Percentiles rank a stretch among this genome's conserved stretches.
These are phyloP conservation scores for Spilarctia lutea DNA, from an alignment of 2,888 invertebrate genomes.

Conservation along the genomic window DNA sequence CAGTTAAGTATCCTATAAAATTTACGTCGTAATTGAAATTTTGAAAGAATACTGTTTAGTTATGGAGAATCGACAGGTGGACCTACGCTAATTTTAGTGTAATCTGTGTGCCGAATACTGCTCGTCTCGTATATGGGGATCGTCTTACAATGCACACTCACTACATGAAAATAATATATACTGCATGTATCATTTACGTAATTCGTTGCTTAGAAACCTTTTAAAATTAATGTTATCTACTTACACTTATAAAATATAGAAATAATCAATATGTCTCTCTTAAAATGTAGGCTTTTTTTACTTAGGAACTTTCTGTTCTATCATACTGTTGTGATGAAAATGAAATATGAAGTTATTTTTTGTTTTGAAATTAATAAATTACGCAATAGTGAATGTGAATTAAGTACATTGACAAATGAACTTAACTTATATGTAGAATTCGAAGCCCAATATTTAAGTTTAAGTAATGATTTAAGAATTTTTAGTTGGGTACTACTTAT, in stretches of 20 bases:
- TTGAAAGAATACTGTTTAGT: constrained; percentile 48
- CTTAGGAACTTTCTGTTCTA: constrained; percentile 84
- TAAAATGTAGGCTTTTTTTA: constrained; percentile 72
- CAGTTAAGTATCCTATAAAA: constrained; percentile 32
- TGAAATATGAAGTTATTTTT: constrained; percentile 8
- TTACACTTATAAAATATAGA: constrained; percentile 75
- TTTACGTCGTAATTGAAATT: constrained; percentile 33
- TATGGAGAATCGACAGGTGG: constrained; percentile 23
- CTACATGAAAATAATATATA: constrained; percentile 53
- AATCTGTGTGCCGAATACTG: constrained; percentile 39
- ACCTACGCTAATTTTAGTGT: constrained; percentile 8
- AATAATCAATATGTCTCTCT: constrained; percentile 71
- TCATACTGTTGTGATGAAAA: constrained; percentile 60
- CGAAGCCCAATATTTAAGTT: neutral
- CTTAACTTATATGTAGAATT: constrained; percentile 15
- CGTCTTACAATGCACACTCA: constrained; percentile 30
- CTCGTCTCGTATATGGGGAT: constrained; percentile 12
- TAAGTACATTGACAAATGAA: constrained; percentile 47
- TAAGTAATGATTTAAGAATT: neutral
- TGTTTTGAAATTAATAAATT: constrained; percentile 3
- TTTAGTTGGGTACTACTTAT: neutral
- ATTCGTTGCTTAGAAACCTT: constrained; percentile 86
- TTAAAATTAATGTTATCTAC: constrained; percentile 74
- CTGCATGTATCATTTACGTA: constrained; percentile 68
- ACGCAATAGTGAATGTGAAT: constrained; percentile 28